phyloP scores from a whole-genome alignment of 2,797 vertebrate genomes.

The Enteromius treurensis region DNA sequence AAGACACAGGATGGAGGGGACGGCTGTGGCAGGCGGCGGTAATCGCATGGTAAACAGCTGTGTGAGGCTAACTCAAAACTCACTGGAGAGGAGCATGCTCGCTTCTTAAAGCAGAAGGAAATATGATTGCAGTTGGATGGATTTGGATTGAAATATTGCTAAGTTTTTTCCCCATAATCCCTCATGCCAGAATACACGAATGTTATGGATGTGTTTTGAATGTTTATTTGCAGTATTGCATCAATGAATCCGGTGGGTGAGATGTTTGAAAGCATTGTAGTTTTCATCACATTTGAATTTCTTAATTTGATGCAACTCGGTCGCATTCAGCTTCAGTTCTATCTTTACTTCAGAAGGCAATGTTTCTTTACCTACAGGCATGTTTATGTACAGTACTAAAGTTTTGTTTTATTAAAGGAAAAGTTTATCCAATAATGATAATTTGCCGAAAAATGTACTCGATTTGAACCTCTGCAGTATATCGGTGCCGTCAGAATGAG shows the following conservation, averaged over 20 bases:
- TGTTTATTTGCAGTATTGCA: constrained; percentile 8
- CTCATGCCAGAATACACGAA: constrained; percentile 26
- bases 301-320: not conserved
- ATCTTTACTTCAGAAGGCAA: not conserved
- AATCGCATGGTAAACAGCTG: constrained; percentile 49
- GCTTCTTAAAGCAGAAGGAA: not conserved
- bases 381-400: too few species aligned
- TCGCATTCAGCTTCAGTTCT: not conserved
- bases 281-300: not conserved
- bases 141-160: constrained; percentile 22
- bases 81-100: constrained; percentile 34
- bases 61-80: constrained; percentile 38
- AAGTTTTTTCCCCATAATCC: not conserved
- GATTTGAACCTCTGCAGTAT: too few species aligned
- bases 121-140: constrained; percentile 26
- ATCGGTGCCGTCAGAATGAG: too few species aligned
- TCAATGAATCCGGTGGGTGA: not conserved
- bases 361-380: not conserved
- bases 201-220: constrained; percentile 22
- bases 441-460: not conserved
- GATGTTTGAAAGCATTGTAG: not conserved
- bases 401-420: not conserved
- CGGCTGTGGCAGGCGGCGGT: constrained; percentile 24
- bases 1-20: constrained; percentile 35
- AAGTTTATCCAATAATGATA: not conserved